Evolutionary conservation across 2,797 vertebrate genomes (phyloP).

Genomic region (Ispidina lecontei): DNA sequence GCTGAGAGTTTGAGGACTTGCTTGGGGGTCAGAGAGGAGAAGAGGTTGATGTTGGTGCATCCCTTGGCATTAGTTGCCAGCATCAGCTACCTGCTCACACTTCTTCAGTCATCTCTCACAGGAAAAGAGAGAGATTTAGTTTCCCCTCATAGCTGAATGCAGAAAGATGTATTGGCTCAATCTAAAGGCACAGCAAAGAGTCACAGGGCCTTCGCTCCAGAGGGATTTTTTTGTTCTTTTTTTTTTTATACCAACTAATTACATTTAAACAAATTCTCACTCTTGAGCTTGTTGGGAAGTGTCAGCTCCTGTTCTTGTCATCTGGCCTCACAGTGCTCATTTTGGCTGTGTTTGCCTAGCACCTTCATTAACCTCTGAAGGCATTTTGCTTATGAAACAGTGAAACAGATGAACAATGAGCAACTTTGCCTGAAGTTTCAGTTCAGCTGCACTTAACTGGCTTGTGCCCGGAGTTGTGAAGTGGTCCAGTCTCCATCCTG

Average conservation of each 20-base stretch:
- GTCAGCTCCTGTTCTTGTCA: not conserved
- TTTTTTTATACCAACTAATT: not conserved
- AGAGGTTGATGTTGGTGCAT: not conserved
- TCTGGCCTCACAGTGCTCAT: not conserved
- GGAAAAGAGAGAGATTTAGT: not conserved
- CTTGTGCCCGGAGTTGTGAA: not conserved
- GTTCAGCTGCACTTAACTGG: not conserved
- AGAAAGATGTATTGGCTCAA: not conserved
- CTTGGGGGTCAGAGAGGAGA: not conserved
- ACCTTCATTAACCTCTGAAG: not conserved
- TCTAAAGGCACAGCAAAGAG: not conserved
- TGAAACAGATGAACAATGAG: not conserved
- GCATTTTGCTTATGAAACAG: not conserved
- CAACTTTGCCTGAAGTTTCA: not conserved
- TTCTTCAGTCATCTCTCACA: not conserved
- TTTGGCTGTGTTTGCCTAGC: not conserved
- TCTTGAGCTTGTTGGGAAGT: slow-evolving; percentile 24
- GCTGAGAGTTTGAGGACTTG: not conserved
- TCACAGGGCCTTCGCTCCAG: not conserved
- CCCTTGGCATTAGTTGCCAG: not conserved
- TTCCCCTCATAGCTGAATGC: not conserved
- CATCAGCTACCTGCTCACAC: not conserved
- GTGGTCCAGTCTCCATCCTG: not conserved
- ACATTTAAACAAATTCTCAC: slow-evolving; percentile 42
- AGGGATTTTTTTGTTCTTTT: not conserved